phyloP scores from a whole-genome alignment of 2,113 vertebrate species.

The Coracopsis vasa region DNA sequence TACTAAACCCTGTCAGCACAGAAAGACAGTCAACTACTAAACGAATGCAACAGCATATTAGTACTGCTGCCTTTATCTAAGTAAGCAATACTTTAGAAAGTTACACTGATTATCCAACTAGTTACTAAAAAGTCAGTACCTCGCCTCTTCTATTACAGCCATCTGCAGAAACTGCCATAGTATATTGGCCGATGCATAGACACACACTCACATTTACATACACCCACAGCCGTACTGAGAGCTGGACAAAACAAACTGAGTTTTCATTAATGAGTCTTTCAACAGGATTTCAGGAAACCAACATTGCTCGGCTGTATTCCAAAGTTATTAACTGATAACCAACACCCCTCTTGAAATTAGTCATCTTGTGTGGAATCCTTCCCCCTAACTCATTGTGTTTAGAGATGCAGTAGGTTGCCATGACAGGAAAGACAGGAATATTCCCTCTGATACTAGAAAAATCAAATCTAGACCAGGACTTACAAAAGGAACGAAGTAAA shows the following conservation, averaged over 20 bases:
- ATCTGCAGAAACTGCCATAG: too few relatives aligned
- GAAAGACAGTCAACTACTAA: too few relatives aligned
- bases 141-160: too few relatives aligned
- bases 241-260: not conserved
- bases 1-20: too few relatives aligned
- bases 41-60: too few relatives aligned
- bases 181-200: too few relatives aligned
- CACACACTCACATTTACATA: too few relatives aligned
- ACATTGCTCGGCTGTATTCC: not conserved
- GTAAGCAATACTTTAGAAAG: too few relatives aligned
- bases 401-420: not conserved
- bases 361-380: not conserved
- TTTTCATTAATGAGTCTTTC: not conserved
- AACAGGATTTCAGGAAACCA: not conserved
- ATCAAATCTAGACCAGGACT: not conserved
- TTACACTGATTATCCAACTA: too few relatives aligned
- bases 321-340: not conserved
- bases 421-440: not conserved
- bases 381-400: not conserved
- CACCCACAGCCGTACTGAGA: too few relatives aligned
- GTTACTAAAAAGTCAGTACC: too few relatives aligned
- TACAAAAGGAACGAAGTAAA: not conserved
- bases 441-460: not conserved
- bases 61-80: too few relatives aligned
- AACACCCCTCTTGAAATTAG: not conserved